These are phyloP conservation scores for Meloidogyne exigua DNA, from an alignment of 1,140 invertebrate genomes.

Conservation along the genomic window DNA sequence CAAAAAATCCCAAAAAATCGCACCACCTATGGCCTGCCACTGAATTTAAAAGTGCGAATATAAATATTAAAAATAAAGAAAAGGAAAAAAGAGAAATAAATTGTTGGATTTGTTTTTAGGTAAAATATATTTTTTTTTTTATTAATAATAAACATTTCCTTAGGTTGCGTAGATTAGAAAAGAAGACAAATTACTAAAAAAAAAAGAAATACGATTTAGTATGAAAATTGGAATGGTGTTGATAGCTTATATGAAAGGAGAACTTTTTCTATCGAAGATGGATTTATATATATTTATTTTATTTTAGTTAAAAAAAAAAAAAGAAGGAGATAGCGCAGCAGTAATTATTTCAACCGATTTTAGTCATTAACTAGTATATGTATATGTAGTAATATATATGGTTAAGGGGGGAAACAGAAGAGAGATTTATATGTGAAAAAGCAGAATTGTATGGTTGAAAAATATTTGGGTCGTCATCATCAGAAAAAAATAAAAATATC, in stretches of 20 bases:
- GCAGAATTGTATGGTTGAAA: neutral
- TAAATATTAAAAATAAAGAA: neutral
- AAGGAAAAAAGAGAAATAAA: neutral
- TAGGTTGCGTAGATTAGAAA: neutral
- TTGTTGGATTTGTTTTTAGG: neutral
- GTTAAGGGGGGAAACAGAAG: too few relatives aligned
- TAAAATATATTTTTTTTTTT: too few relatives aligned
- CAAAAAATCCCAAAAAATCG: neutral
- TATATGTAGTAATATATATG: too few relatives aligned
- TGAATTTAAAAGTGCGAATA: neutral
- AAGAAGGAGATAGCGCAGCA: neutral
- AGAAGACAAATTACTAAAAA: neutral
- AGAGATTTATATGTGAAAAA: neutral
- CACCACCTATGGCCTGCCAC: conserved; percentile 3
- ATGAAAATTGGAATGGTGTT: neutral
- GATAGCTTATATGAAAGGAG: neutral
- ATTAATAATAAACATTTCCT: neutral
- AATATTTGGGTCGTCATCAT: conserved; percentile 2
- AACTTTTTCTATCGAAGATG: neutral
- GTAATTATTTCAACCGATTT: neutral
- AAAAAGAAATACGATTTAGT: neutral
- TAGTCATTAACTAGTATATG: neutral
- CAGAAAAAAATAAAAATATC: neutral
- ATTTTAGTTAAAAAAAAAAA: neutral
- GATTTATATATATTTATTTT: neutral